These are phyloP conservation scores for Melitaea cinxia DNA, from an alignment of 1,140 invertebrate genomes.

Conservation along the genomic window DNA sequence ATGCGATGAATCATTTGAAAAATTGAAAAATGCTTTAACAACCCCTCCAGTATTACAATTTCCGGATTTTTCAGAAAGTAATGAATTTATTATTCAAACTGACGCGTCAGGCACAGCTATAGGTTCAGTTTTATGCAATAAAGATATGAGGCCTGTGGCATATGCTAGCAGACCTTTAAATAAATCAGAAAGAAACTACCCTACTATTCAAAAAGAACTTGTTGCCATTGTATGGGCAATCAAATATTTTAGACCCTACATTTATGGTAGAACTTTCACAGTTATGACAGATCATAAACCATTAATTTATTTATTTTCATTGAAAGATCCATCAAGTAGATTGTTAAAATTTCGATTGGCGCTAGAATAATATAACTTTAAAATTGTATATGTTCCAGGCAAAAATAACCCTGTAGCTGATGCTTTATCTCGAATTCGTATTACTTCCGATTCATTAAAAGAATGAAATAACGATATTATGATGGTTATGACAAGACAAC, in stretches of 20 bases:
- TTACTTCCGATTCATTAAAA: conserved; percentile 34
- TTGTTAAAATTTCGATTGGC: too few species aligned
- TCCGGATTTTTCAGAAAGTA: conserved; percentile 32
- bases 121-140: conserved; percentile 31
- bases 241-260: conserved; percentile 42
- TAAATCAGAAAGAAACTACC: conserved; percentile 50
- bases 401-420: conserved; percentile 35
- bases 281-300: conserved; percentile 36
- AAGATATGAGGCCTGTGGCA: conserved; percentile 18
- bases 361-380: conserved; percentile 34
- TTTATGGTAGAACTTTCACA: conserved; percentile 34
- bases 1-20: conserved; percentile 41
- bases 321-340: conserved; percentile 16
- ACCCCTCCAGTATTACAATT: too few species aligned
- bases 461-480: conserved; percentile 27
- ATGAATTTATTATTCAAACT: conserved; percentile 37
- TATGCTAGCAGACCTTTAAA: conserved; percentile 41
- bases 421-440: conserved; percentile 34
- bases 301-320: conserved; percentile 31
- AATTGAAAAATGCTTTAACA: conserved; percentile 49
- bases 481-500: conserved; percentile 30
- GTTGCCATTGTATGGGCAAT: conserved; percentile 40
- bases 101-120: conserved; percentile 22
- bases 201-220: conserved; percentile 50
- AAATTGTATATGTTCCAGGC: conserved; percentile 33